Evolutionary conservation across 2,797 vertebrate genomes (phyloP), one percentile per base, ranked within the genome.

Genomic region (Siniperca scherzeri): DNA sequence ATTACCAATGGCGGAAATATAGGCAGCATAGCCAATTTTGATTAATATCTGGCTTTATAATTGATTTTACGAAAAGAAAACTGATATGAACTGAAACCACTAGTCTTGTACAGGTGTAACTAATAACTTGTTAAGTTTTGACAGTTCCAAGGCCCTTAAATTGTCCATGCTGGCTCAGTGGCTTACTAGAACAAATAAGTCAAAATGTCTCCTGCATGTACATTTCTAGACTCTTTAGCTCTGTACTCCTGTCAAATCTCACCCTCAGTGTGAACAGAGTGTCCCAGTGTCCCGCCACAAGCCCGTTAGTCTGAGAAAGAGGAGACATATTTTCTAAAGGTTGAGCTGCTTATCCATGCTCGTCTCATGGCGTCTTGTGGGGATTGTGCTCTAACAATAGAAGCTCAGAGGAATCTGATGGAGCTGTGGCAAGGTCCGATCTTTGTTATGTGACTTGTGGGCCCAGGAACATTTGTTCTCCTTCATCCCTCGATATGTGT

Each of bases 391-490:
- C 91, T 84, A 91, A 93, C 86, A 91, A 91, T 89, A 92, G 91
- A 81, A 73, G 70, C 92, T 88, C 85, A 62, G 87, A 85, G 84
- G 87, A 88, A 79, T 82, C 59, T 76, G 79, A 82, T 33, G 78
- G 88, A 88, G 83, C 76, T 71, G 82, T 81, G 81, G 84, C 88
- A 81, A 25, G 33, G 88, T 87, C 81, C 75, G 83, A 84, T 93
- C 88, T 83, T 78, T 90, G 78, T 85, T 84, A 75, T 84, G 86
- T 88, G 91, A 91, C 94, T 89, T 85, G 87, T 89, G 87, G 89
- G 91, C 93, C 91, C 65, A 44, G 78, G 77, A 92, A 94, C 92
- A 91, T 93, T 93, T 93, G 91, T 92, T 93, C 87, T 91, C 82
- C 74, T 92, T 90, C 88, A 92, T 94, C 88, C 86, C 85, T 89